Evolutionary conservation across 2,797 vertebrate species (phyloP), one percentile per base, ranked within the genome.

Genomic region (Linurgus olivaceus): DNA sequence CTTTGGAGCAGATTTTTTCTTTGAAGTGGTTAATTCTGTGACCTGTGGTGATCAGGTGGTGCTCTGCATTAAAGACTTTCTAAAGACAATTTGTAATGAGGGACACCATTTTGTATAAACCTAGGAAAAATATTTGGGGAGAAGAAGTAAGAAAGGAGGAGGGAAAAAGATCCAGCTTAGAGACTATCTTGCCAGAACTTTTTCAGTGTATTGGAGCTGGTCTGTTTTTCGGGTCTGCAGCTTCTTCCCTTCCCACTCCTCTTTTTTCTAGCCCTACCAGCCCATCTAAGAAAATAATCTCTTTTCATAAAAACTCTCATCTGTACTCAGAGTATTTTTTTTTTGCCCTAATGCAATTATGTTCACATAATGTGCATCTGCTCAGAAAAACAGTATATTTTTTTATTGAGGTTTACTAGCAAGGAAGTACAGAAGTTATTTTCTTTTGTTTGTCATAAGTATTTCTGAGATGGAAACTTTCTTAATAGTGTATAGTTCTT

Each of bases 391-490:
- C 13, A 33, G 4, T 37, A 9, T 12, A 13, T 50, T 10, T 0
- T 29, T 83, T 89, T 50, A n/a, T 35, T 76, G 40, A 73, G 7
- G 4, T 70, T 86, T 65, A 6, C 26, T n/a, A 84, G 20, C 10
- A 40, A 68, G 12, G 29, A 38, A 68, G 9, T 28, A 16, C 13
- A 26, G 33, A 47, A 79, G 10, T 44, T 86, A 12, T 82, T 84
- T 81, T 47, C 4, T 81, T 79, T 70, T 62, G 4, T 14, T 13
- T 82, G 15, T 26, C 4, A 0, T 26, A 47, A 90, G 2, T 72
- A 45, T 73, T 82, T 84, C 58, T 77, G 47, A 67, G 42, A 37
- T 82, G 26, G 24, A 67, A 73, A 37, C 24, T 71, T 88, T 93
- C 11, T 11, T 63, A 55, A 70, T 62, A 13, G 6, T 29, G 4